phyloP scores from a whole-genome alignment of 1,140 invertebrate species.

The Dinoponera quadriceps region DNA sequence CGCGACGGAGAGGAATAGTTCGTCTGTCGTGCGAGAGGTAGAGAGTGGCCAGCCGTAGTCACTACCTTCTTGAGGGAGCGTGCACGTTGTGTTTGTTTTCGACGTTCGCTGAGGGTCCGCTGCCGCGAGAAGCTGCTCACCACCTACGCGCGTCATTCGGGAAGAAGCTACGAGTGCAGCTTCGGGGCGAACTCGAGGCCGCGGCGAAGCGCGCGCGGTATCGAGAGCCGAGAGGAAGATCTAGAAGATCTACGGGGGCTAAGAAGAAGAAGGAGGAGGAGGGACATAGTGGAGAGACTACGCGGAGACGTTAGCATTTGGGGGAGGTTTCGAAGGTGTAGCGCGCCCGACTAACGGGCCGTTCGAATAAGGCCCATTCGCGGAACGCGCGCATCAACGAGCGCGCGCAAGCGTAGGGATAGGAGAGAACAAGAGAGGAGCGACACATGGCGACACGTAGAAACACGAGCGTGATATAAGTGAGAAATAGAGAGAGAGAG shows the following conservation, averaged over 20 bases:
- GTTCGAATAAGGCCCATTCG: too few species aligned
- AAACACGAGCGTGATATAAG: too few species aligned
- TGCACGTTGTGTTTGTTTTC: slow-evolving; percentile 25
- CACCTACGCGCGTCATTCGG: neutral
- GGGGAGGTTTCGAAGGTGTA: too few species aligned
- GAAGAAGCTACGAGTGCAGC: slow-evolving; percentile 17
- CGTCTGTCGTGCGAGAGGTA: slow-evolving; percentile 22
- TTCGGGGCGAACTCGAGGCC: neutral
- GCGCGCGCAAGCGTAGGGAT: too few species aligned
- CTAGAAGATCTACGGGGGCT: too few species aligned
- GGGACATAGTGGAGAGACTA: too few species aligned
- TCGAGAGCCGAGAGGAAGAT: neutral
- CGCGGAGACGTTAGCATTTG: too few species aligned
- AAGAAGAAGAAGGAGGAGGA: neutral
- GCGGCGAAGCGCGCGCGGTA: neutral
- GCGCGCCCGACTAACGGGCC: too few species aligned
- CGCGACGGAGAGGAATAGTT: slow-evolving; percentile 55
- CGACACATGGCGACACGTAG: too few species aligned
- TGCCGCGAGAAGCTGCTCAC: neutral
- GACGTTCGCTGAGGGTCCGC: slow-evolving; percentile 1
- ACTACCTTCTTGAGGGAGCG: slow-evolving; percentile 11
- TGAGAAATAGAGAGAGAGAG: too few species aligned
- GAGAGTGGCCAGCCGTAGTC: slow-evolving; percentile 35
- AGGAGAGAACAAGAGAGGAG: too few species aligned
- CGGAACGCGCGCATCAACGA: too few species aligned